These are phyloP conservation scores for Smittia aterrima DNA, from an alignment of 2,888 invertebrate species.

Conservation along the genomic window DNA sequence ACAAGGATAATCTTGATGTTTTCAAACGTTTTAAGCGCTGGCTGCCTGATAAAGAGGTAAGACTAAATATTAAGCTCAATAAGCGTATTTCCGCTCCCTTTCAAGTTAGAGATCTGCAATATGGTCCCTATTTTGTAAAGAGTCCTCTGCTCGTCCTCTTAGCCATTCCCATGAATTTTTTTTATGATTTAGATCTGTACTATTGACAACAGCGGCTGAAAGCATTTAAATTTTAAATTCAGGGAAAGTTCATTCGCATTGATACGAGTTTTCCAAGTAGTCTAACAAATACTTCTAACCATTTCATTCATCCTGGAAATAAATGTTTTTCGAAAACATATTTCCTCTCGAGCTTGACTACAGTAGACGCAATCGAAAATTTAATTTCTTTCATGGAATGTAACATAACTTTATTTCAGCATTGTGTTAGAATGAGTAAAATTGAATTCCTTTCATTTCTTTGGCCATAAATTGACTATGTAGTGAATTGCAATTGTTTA, in stretches of 20 bases:
- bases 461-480: slow-evolving; percentile 25
- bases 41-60: slow-evolving; percentile 51
- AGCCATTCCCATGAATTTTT: too few relatives aligned
- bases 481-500: slow-evolving; percentile 30
- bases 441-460: slow-evolving; percentile 23
- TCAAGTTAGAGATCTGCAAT: too few relatives aligned
- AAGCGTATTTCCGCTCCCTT: slow-evolving; percentile 11
- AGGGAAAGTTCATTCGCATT: too few relatives aligned
- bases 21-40: slow-evolving; percentile 42
- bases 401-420: neutral
- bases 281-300: slow-evolving; percentile 56
- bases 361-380: neutral
- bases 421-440: neutral
- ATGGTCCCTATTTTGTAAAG: too few relatives aligned
- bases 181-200: too few relatives aligned
- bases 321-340: too few relatives aligned
- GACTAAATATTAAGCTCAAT: slow-evolving; percentile 52
- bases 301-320: too few relatives aligned
- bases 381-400: neutral
- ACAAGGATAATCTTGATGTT: slow-evolving; percentile 47
- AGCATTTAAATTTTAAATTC: too few relatives aligned
- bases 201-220: too few relatives aligned
- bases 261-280: too few relatives aligned
- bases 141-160: too few relatives aligned
- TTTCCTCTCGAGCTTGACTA: too few relatives aligned